Conservation (phyloP, 2,888 invertebrate species). For the Dolomedes plantarius region DNA sequence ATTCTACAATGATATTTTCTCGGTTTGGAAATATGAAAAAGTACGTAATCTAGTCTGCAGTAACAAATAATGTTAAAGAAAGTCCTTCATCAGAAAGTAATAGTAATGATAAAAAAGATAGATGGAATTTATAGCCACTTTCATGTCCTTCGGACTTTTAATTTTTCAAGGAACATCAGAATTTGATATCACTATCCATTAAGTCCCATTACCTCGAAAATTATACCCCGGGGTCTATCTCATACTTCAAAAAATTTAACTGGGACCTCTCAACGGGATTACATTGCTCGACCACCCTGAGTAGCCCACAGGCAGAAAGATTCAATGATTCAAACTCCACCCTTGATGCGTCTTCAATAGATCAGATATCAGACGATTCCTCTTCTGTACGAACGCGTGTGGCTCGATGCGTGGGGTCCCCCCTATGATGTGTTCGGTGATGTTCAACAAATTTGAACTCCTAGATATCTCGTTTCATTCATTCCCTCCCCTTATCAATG, state of each 20-base stretch:
- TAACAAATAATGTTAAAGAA: too few relatives aligned
- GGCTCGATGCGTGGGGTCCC: background rate
- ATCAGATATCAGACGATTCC: background rate
- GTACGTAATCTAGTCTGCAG: too few relatives aligned
- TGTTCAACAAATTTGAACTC: background rate
- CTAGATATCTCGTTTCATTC: background rate
- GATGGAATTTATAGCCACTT: too few relatives aligned
- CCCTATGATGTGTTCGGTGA: background rate
- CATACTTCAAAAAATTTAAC: background rate
- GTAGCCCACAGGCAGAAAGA: background rate
- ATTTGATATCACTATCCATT: background rate
- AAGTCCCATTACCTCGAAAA: background rate
- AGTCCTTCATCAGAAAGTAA: too few relatives aligned
- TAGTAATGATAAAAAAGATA: too few relatives aligned
- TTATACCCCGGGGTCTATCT: background rate
- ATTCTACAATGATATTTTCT: too few relatives aligned
- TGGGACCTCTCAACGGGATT: background rate
- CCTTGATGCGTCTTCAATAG: background rate
- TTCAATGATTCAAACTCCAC: conserved; percentile 4
- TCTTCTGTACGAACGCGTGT: background rate
- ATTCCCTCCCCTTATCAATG: background rate
- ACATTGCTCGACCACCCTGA: background rate
- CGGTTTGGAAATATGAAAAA: too few relatives aligned
- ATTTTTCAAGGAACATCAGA: too few relatives aligned
- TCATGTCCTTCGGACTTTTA: too few relatives aligned